These are phyloP conservation scores for Scotopteryx bipunctaria DNA, from an alignment of 2,888 invertebrate species.

Conservation along the genomic window DNA sequence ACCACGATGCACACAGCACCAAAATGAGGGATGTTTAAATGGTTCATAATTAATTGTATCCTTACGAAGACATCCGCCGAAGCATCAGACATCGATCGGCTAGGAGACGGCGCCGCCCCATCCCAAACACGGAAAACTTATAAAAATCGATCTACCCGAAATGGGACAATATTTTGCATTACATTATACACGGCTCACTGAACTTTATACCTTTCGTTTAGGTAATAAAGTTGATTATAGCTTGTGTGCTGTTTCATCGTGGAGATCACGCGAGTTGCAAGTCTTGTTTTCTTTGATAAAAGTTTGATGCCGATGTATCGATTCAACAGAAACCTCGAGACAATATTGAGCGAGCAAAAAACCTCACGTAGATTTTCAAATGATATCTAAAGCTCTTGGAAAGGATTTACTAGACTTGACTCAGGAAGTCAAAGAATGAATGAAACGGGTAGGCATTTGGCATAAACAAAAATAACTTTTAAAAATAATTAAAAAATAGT, in stretches of 20 bases:
- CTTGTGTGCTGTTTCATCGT: conserved; percentile 30
- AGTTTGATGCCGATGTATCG: conserved; percentile 33
- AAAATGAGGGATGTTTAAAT: background rate
- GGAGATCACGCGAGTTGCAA: conserved; percentile 47
- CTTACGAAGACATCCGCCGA: background rate
- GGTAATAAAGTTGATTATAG: conserved; percentile 28
- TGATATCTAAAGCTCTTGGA: background rate
- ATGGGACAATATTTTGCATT: conserved; percentile 53
- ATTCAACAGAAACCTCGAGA: conserved; percentile 25
- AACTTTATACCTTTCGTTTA: conserved; percentile 26
- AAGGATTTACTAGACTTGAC: too few species aligned
- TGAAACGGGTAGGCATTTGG: too few species aligned
- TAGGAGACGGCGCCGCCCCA: conserved; percentile 28
- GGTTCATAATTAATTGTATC: background rate
- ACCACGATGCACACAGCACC: conserved; percentile 4
- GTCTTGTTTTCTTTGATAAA: conserved; percentile 37
- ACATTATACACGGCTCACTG: conserved; percentile 28
- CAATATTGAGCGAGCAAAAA: background rate
- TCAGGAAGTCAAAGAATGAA: too few species aligned
- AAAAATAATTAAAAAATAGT: too few species aligned
- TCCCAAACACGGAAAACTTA: conserved; percentile 48
- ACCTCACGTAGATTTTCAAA: background rate
- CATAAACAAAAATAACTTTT: too few species aligned
- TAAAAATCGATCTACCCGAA: conserved; percentile 60
- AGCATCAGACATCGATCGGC: background rate